Evolutionary conservation across 35 echinoderm and acorn worm genomes (phyloP), one percentile per base, ranked within the genome.

Genomic region (Anneissia japonica): DNA sequence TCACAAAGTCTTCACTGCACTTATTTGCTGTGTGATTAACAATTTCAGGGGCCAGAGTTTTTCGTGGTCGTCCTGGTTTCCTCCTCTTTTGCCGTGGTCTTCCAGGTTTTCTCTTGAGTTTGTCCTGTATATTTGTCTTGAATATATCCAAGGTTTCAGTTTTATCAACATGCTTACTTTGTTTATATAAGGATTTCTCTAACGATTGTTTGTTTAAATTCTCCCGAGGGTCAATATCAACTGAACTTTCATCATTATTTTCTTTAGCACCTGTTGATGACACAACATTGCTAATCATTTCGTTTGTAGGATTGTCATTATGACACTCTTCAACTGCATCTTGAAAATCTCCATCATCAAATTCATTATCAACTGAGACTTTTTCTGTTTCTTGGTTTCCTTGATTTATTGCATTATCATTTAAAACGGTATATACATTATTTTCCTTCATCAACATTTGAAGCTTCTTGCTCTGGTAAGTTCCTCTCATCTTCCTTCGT

Each of bases 401-500:
- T 12, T 64, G 10, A 9, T 16, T 16, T 64, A 64, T 64, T 64
- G 51, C 51, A 64, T 64, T 23, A 43, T 6, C 40, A 43, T 4
- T n/a, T n/a, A n/a, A n/a, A n/a, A n/a, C 40, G 4, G 40, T 6
- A 43, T 43, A 4, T 64, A 16, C 19, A 64, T 64, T 23, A 1
- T 6, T 26, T 64, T 64, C 19, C 10, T 26, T 64, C 51, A 64
- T 64, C 51, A 64, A 64, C 9, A 64, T 1, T 26, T 64, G 51
- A 64, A 64, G 51, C 19, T 64, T 64, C 51, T 64, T 64, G 26
- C 30, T 92, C 85, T 39, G 46, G 28, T 7, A 41, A 56, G 28
- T 88, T 79, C 32, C 87, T 86, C 36, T 43, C 28, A 38, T 82
- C 88, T 33, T 77, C 77, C 74, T 81, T 88, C 28, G 46, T 73